These are phyloP conservation scores for Eurosta solidaginis DNA, from an alignment of 1,140 invertebrate genomes.

Conservation along the genomic window DNA sequence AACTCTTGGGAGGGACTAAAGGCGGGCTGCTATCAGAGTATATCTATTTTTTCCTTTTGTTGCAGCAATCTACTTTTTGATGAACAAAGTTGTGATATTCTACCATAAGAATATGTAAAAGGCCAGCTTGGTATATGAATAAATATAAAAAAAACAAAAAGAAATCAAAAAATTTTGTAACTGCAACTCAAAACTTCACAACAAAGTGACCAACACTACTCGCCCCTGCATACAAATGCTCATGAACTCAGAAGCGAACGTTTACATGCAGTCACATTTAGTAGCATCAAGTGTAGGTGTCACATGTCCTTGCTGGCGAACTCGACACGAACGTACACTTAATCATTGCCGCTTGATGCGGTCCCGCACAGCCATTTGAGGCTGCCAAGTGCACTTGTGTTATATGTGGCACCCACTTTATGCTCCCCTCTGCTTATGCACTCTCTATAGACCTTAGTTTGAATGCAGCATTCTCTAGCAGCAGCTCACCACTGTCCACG, in stretches of 20 bases:
- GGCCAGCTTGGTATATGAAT: neutral
- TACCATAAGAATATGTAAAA: too few species aligned
- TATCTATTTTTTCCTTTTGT: too few species aligned
- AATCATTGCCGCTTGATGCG: conserved; percentile 25
- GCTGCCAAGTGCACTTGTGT: conserved; percentile 18
- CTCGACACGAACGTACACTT: conserved; percentile 24
- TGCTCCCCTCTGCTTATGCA: too few species aligned
- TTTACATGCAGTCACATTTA: neutral
- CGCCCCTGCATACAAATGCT: neutral
- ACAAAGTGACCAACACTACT: neutral
- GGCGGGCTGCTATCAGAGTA: too few species aligned
- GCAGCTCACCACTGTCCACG: neutral
- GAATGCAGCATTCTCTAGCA: too few species aligned
- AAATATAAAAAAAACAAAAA: neutral
- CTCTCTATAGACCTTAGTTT: too few species aligned
- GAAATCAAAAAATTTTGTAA: neutral
- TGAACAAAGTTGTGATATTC: too few species aligned
- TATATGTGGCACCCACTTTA: neutral
- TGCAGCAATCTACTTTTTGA: too few species aligned
- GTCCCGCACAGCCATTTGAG: neutral
- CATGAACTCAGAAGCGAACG: neutral
- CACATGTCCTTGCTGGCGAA: conserved; percentile 27
- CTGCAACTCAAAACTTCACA: neutral
- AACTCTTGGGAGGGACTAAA: too few species aligned
- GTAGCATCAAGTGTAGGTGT: conserved; percentile 13